Conservation (phyloP, 2,888 invertebrate species). For the Catonia carolina region DNA sequence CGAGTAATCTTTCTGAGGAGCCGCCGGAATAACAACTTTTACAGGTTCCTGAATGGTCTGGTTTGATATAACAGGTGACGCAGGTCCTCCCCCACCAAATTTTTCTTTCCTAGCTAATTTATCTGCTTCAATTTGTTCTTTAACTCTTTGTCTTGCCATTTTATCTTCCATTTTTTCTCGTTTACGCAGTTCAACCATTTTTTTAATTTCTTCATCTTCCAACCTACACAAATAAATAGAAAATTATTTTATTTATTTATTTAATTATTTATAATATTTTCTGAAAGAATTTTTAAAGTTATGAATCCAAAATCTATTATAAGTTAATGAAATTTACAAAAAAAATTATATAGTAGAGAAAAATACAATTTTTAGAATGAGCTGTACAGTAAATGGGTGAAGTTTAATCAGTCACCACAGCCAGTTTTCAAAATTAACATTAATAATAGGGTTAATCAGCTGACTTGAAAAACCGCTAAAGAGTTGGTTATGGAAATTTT, state of each 20-base stretch:
- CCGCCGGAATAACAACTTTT: constrained; percentile 38
- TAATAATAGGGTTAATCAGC: no score
- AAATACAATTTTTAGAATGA: no score
- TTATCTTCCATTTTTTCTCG: constrained; percentile 87
- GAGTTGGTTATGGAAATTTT: no score
- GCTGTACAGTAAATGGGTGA: no score
- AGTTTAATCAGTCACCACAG: no score
- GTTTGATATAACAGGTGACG: constrained; percentile 27
- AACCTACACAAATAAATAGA: constrained; percentile 43
- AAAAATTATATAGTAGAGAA: no score
- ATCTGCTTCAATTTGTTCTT: constrained; percentile 86
- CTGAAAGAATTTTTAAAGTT: no score
- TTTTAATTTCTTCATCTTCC: constrained; percentile 77
- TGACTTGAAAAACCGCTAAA: no score
- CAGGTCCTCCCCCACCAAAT: constrained; percentile 37
- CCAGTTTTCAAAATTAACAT: no score
- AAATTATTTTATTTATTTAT: constrained; percentile 3
- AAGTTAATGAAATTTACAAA: no score
- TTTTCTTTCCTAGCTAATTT: constrained; percentile 74
- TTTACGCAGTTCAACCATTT: constrained; percentile 76
- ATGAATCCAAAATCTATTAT: no score
- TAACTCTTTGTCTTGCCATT: constrained; percentile 73
- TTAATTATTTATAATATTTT: background rate
- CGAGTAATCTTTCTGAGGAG: constrained; percentile 53
- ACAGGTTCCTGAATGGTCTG: constrained; percentile 38